Evolutionary conservation across 2,797 vertebrate genomes (phyloP).

Genomic region (Halcyon smyrnensis): DNA sequence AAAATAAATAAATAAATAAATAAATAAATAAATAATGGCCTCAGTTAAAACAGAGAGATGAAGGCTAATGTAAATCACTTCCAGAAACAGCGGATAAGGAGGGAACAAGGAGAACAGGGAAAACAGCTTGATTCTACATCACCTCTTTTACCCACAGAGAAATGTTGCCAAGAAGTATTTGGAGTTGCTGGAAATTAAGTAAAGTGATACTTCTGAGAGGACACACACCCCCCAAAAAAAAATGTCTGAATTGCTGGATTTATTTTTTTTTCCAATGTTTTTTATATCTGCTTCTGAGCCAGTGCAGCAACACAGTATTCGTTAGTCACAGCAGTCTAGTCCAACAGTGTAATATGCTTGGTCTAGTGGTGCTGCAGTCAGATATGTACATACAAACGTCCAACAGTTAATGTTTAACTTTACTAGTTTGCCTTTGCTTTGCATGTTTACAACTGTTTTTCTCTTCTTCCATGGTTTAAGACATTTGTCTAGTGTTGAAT

Average conservation of each 20-base stretch:
- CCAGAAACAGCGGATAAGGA: slow-evolving; percentile 18
- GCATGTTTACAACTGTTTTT: not conserved
- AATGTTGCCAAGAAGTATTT: not conserved
- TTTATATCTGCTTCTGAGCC: not conserved
- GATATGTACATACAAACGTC: not conserved
- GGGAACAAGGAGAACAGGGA: not conserved
- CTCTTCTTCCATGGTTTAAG: not conserved
- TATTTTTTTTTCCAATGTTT: not conserved
- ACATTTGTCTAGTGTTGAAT: not conserved
- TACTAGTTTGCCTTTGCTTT: not conserved
- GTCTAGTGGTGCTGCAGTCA: not conserved
- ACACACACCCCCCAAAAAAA: not conserved
- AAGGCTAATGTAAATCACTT: slow-evolving; percentile 8
- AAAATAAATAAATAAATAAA: not conserved
- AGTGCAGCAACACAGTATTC: not conserved
- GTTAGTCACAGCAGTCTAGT: not conserved
- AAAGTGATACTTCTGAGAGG: not conserved
- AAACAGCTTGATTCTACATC: not conserved
- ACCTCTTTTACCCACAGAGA: not conserved
- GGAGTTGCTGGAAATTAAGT: not conserved
- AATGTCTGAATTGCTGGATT: not conserved
- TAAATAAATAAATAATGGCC: not conserved
- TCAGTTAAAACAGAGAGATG: slow-evolving; percentile 18
- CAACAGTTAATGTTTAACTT: slow-evolving; percentile 13
- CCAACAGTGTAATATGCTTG: not conserved